Base-by-base conservation (phyloP, 2,113 vertebrate species). In the Pteruthius melanotis region DNA sequence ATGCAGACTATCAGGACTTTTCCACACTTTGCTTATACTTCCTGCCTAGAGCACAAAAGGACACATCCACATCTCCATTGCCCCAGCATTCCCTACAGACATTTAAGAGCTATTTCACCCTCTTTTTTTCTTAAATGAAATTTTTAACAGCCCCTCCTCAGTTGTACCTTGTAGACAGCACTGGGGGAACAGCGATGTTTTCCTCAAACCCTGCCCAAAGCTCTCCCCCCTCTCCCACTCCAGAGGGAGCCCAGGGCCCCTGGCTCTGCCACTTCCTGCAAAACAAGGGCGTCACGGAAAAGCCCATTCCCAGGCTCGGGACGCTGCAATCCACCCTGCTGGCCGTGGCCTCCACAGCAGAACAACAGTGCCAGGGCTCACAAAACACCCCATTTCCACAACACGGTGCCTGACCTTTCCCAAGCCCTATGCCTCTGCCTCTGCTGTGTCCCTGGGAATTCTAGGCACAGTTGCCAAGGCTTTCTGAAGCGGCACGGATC, bases 81-180 rank as follows among this genome's bases (percentile, higher is more conserved):
- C n/a, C 15, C 44, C 13, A 30, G 28, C 63, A 13, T 28, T 76
- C 66, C 76, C 68, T 21, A 14, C 12, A 20, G 61, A 57, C 11
- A 12, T 60, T 60, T 14, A 22, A 44, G 54, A 50, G 44, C 17
- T 6, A 63, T 45, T 83, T 77, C 69, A 13, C 17, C 26, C 24
- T 12, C 8, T 50, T 16, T 40, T 52, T 14, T 3, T 5, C 6
- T 30, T 31, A 30, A 37, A 49, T 54, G 59, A 15, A 19, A 11
- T 15, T 93, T 71, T 72, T 35, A 72, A 42, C 30, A 13, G 9
- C 45, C 33, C 40, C 40, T 33, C 59, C 57, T 74, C 65, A 13
- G 2, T 0, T 14, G 31, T 6, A 1, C 60, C 59, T 49, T 8
- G 14, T 20, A 33, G 71, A 16, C 47, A 52, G 57, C 1, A 1